Percentiles rank a stretch among this genome's conserved stretches.
Conservation (phyloP, 2,113 vertebrate species). For the Cebidichthys violaceus region DNA sequence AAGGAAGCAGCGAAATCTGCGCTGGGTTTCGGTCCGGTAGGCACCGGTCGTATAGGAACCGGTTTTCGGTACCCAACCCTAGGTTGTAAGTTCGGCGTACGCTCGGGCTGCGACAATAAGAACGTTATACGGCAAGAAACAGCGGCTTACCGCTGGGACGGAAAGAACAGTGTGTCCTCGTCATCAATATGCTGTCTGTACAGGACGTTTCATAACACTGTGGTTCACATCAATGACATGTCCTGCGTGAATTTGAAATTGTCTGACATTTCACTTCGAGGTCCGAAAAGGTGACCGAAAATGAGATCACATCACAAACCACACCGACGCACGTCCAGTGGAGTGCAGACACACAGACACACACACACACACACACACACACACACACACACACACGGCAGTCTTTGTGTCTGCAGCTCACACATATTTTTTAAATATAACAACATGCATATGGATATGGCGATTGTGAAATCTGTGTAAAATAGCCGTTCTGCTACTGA, state of each 20-base stretch:
- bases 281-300: conserved; percentile 2
- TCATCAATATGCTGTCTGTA: conserved; percentile 11
- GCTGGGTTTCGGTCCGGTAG: too few relatives aligned
- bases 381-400: conserved; percentile 9
- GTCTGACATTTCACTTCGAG: conserved; percentile 13
- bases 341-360: conserved; percentile 9
- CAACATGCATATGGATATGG: neutral
- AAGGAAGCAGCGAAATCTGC: too few relatives aligned
- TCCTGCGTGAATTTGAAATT: conserved; percentile 5
- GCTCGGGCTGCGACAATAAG: conserved; percentile 9
- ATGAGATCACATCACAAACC: conserved; percentile 1
- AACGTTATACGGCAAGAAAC: conserved; percentile 15
- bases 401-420: conserved; percentile 6
- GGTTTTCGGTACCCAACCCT: too few relatives aligned
- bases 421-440: neutral
- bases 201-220: neutral
- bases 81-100: neutral
- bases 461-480: conserved; percentile 8
- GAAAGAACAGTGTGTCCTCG: neutral
- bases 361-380: conserved; percentile 18
- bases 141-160: neutral
- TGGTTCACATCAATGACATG: neutral
- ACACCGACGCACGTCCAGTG: neutral
- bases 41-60: too few relatives aligned
- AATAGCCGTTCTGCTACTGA: neutral